A percentile compares a stretch with the other conserved stretches of the same genome.
Conservation (phyloP, 2,888 invertebrate genomes). For the Pollenia angustigena region DNA sequence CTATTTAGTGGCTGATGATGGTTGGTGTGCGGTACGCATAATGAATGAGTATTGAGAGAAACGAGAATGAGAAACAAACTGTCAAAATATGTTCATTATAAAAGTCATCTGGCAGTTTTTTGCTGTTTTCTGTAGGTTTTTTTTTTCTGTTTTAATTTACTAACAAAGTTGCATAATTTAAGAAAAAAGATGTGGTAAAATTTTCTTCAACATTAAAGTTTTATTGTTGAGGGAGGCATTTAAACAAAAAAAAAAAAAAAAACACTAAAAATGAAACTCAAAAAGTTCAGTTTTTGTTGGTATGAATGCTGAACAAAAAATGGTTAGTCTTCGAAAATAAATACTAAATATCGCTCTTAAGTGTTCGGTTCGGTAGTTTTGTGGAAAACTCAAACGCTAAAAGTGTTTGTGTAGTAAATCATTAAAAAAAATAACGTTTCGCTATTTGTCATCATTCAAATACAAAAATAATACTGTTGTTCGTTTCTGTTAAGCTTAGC, state of each 20-base stretch:
- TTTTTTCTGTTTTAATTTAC: background rate
- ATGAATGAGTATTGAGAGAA: too few relatives aligned
- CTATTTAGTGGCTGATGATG: slow-evolving; percentile 46
- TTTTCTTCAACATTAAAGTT: slow-evolving; percentile 18
- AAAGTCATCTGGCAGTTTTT: slow-evolving; percentile 36
- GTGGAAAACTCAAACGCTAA: too few relatives aligned
- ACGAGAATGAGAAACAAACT: background rate
- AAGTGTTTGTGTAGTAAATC: too few relatives aligned
- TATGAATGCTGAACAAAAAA: too few relatives aligned
- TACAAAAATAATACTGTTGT: too few relatives aligned
- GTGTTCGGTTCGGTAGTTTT: too few relatives aligned
- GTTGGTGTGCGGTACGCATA: background rate
- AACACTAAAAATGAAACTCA: too few relatives aligned
- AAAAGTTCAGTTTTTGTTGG: background rate
- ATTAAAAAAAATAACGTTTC: too few relatives aligned
- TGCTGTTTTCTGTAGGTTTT: background rate
- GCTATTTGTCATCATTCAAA: too few relatives aligned
- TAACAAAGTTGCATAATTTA: slow-evolving; percentile 35
- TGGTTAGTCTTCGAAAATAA: too few relatives aligned
- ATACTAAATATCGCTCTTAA: too few relatives aligned
- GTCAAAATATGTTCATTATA: slow-evolving; percentile 41
- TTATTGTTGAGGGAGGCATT: background rate
- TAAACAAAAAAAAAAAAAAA: background rate
- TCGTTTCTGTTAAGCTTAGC: too few relatives aligned
- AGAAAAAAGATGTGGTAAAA: background rate